Conservation (phyloP, 2,888 invertebrate genomes). For the Druceiella hillmani region DNA sequence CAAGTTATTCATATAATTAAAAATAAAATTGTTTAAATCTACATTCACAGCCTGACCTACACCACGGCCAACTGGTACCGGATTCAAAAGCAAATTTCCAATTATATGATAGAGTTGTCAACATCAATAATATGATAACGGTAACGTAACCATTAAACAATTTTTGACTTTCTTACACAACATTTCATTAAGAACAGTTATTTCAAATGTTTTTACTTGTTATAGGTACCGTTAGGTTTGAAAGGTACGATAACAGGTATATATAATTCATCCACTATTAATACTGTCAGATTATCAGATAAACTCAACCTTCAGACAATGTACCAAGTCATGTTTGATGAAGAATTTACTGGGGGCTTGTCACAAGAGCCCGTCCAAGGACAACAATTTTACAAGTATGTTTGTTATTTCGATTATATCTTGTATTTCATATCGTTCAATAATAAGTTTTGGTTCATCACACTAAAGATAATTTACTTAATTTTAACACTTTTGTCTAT, state of each 20-base stretch:
- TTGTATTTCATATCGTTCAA: neutral
- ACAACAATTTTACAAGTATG: slow-evolving; percentile 37
- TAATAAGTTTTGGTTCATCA: too few species aligned
- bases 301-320: slow-evolving; percentile 51
- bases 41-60: slow-evolving; percentile 36
- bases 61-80: slow-evolving; percentile 56
- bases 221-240: slow-evolving; percentile 65
- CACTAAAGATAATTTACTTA: too few species aligned
- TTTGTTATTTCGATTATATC: slow-evolving; percentile 3
- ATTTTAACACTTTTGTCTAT: too few species aligned
- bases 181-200: slow-evolving; percentile 3
- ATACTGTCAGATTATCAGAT: slow-evolving; percentile 46
- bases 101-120: slow-evolving; percentile 81
- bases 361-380: slow-evolving; percentile 32
- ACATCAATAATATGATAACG: slow-evolving; percentile 65
- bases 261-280: slow-evolving; percentile 33
- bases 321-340: slow-evolving; percentile 80
- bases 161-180: slow-evolving; percentile 1
- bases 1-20: too few species aligned
- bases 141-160: slow-evolving; percentile 29
- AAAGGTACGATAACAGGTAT: slow-evolving; percentile 82
- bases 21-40: slow-evolving; percentile 6
- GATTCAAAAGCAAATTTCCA: slow-evolving; percentile 61
- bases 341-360: slow-evolving; percentile 62
- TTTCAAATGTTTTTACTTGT: slow-evolving; percentile 1